Conservation (phyloP, 2,888 invertebrate species). For the Spatulosminthurus flaviceps region DNA sequence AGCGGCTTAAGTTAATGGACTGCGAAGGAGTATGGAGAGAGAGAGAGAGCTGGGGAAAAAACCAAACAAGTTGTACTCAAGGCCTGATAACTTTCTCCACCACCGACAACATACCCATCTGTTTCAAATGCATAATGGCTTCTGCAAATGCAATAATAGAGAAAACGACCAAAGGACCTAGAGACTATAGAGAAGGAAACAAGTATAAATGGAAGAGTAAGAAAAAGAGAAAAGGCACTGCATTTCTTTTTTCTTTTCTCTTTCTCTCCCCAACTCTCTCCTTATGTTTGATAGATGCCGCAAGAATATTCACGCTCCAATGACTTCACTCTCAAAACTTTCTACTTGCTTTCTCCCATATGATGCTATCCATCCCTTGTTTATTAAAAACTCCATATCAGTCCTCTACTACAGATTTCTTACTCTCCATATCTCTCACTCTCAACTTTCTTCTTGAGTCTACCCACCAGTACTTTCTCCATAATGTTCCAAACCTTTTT, state of each 20-base stretch:
- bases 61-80: no score
- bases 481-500: no score
- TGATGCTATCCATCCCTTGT: constrained; percentile 21
- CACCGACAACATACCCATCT: background rate
- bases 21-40: background rate
- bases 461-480: background rate
- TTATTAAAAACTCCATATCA: constrained; percentile 6
- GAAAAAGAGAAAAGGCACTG: background rate
- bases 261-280: constrained; percentile 44
- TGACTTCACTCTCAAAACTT: constrained; percentile 30
- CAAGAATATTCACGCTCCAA: constrained; percentile 43
- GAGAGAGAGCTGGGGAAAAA: background rate
- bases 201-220: background rate
- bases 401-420: background rate
- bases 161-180: background rate
- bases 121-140: constrained; percentile 3
- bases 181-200: background rate
- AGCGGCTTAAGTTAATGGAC: constrained; percentile 8
- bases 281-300: constrained; percentile 42
- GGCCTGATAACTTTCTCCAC: constrained; percentile 6
- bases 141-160: background rate
- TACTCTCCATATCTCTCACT: constrained; percentile 12
- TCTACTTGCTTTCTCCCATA: constrained; percentile 15
- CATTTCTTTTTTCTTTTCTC: constrained; percentile 38
- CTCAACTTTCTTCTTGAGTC: constrained; percentile 23